Evolutionary conservation across 2,113 vertebrate genomes (phyloP).

Genomic region (Lamprologus tigripictilis): DNA sequence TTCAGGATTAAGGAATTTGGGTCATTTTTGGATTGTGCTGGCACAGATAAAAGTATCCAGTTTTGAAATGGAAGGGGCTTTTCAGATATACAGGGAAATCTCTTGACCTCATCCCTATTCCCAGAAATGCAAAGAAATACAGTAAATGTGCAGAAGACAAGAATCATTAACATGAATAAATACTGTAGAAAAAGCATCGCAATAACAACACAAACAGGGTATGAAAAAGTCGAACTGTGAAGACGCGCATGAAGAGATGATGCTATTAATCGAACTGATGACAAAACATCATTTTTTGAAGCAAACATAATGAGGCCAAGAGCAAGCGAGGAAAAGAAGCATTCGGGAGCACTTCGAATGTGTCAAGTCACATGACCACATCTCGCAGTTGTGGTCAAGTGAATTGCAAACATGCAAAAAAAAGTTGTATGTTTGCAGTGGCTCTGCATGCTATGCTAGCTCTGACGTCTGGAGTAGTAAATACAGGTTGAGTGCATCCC

Average conservation of each 20-base stretch:
- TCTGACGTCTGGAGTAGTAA: background rate
- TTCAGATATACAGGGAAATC: background rate
- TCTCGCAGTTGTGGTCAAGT: background rate
- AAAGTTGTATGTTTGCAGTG: accelerated
- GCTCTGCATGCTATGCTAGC: no score
- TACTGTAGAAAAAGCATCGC: background rate
- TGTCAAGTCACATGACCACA: background rate
- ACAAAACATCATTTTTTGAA: background rate
- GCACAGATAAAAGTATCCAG: background rate
- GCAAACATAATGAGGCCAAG: accelerated
- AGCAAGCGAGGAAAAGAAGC: background rate
- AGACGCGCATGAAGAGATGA: accelerated
- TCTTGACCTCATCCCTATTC: background rate
- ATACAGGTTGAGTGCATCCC: background rate
- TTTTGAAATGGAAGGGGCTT: background rate
- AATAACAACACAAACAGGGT: background rate
- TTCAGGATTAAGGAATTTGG: background rate
- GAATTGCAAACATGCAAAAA: background rate
- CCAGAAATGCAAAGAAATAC: background rate
- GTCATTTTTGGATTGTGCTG: background rate
- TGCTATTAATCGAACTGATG: background rate
- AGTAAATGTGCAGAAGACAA: background rate
- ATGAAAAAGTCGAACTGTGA: accelerated
- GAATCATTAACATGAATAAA: background rate
- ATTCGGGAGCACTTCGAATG: accelerated